Conservation (phyloP, 2,797 vertebrate genomes). For the Crenuchus spilurus region DNA sequence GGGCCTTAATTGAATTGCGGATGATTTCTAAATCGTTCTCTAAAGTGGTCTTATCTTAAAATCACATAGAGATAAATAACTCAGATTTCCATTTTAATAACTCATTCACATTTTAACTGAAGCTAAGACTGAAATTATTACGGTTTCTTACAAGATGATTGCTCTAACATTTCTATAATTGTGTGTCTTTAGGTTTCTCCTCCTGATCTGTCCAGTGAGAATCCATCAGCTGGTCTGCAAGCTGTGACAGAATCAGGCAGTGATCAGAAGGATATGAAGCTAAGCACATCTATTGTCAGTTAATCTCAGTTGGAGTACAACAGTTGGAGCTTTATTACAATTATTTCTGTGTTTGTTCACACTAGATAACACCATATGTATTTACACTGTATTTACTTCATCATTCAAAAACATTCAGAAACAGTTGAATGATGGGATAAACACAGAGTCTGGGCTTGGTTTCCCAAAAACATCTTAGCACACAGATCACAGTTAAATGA, state of each 20-base stretch:
- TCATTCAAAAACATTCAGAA: too few species aligned
- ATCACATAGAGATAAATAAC: not conserved
- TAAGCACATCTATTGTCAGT: conserved; percentile 38
- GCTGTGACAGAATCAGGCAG: conserved; percentile 39
- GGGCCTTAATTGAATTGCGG: not conserved
- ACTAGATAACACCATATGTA: too few species aligned
- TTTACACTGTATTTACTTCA: not conserved
- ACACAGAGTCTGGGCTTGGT: too few species aligned
- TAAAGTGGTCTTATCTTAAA: not conserved
- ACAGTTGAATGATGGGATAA: too few species aligned
- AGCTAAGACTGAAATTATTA: not conserved
- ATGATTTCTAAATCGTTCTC: not conserved
- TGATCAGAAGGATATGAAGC: conserved; percentile 17
- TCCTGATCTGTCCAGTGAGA: conserved; percentile 52
- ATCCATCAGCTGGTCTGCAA: conserved; percentile 52
- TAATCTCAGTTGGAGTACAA: not conserved
- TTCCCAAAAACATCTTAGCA: too few species aligned
- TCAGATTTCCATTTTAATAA: not conserved
- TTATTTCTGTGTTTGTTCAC: not conserved
- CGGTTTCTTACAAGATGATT: not conserved
- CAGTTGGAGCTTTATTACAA: too few species aligned
- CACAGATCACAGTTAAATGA: too few species aligned
- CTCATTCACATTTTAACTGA: not conserved
- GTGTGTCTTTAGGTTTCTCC: conserved; percentile 41
- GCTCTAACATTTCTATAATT: not conserved